Conservation (phyloP, 2,888 invertebrate species). For the Orgyia antiqua region DNA sequence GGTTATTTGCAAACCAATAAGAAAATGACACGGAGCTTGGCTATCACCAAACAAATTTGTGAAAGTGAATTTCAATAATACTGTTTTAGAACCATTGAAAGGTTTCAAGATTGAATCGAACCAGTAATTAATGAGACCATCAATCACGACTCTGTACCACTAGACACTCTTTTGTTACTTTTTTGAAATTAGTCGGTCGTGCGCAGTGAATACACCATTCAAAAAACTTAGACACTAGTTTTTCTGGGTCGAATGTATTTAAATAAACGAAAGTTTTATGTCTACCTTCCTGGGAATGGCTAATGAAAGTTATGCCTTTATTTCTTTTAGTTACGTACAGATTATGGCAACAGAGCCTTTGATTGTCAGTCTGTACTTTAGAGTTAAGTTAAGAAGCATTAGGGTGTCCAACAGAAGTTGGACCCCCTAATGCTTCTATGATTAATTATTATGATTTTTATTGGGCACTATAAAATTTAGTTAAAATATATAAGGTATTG, state of each 20-base stretch:
- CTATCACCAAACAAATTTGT: conserved; percentile 49
- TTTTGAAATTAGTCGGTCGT: conserved; percentile 36
- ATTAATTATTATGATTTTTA: too few species aligned
- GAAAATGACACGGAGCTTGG: conserved; percentile 22
- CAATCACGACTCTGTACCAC: conserved; percentile 46
- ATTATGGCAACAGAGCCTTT: too few species aligned
- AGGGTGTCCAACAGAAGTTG: too few species aligned
- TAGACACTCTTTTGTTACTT: conserved; percentile 33
- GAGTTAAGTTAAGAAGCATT: too few species aligned
- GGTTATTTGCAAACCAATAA: conserved; percentile 51
- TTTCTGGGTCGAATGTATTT: conserved; percentile 3
- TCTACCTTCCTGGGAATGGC: background rate
- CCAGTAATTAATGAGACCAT: conserved; percentile 63
- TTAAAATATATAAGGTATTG: too few species aligned
- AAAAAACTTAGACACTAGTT: conserved; percentile 10
- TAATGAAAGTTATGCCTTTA: background rate
- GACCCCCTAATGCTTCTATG: too few species aligned
- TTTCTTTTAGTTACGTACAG: too few species aligned
- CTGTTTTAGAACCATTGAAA: conserved; percentile 53
- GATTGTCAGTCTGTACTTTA: conserved; percentile 33
- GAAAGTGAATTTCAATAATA: conserved; percentile 67
- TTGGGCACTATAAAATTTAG: too few species aligned
- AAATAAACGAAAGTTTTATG: conserved; percentile 14
- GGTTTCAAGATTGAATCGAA: conserved; percentile 43
- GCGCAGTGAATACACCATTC: conserved; percentile 24